Percentiles rank a stretch among this genome's conserved stretches.
Evolutionary conservation across 2,113 vertebrate genomes (phyloP).

Genomic region (Hemiprocne comata): DNA sequence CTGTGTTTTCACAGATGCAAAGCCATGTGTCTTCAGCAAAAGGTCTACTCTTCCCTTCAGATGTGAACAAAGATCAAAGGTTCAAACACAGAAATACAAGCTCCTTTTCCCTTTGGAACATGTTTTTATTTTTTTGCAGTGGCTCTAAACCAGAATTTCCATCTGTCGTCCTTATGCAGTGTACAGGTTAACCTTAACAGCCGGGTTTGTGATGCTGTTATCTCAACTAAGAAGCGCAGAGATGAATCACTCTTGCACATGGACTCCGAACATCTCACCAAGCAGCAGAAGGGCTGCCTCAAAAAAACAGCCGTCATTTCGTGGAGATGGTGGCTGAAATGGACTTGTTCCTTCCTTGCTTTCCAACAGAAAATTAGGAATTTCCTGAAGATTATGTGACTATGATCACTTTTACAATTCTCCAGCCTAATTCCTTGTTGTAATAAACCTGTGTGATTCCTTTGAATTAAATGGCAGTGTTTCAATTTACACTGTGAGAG

Average conservation of each 20-base stretch:
- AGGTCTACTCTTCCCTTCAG: slow-evolving; percentile 84
- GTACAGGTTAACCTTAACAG: slow-evolving; percentile 78
- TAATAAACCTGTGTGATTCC: not conserved
- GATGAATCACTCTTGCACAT: slow-evolving; percentile 17
- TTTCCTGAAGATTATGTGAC: not conserved
- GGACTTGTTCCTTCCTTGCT: not conserved
- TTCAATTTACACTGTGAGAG: not conserved
- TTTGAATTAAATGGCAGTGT: not conserved
- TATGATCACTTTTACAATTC: not conserved
- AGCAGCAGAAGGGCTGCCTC: not conserved
- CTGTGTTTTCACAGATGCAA: slow-evolving; percentile 98
- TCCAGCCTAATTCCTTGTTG: not conserved
- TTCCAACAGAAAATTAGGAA: not conserved
- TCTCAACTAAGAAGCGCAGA: slow-evolving; percentile 54
- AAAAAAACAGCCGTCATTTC: not conserved
- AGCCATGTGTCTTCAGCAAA: slow-evolving; percentile 87
- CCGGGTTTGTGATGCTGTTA: slow-evolving; percentile 62
- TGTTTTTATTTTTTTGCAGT: slow-evolving; percentile 79
- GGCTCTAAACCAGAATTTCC: slow-evolving; percentile 87
- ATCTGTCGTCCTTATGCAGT: slow-evolving; percentile 92
- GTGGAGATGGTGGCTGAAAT: not conserved
- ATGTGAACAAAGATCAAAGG: slow-evolving; percentile 95
- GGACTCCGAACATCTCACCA: not conserved
- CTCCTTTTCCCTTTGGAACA: slow-evolving; percentile 87
- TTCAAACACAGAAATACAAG: slow-evolving; percentile 83